Conservation (phyloP, 1,140 invertebrate genomes). For the Plectrocnemia conspersa region DNA sequence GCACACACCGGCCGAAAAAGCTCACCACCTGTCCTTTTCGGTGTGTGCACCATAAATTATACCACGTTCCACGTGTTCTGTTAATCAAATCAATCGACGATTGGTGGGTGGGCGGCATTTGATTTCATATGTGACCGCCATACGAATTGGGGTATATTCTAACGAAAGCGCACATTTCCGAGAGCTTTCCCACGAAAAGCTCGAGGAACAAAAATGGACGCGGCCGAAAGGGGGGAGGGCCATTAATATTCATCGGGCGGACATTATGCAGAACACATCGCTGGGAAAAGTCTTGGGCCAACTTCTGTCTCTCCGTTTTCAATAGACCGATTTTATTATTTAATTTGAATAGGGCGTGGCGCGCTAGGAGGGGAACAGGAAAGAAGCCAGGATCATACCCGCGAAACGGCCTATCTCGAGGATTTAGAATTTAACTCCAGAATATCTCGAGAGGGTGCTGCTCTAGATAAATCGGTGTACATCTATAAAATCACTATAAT, state of each 20-base stretch:
- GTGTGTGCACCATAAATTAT: constrained; percentile 18
- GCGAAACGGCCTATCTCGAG: no score
- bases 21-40: constrained; percentile 13
- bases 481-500: no score
- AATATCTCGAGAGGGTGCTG: no score
- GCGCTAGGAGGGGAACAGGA: constrained; percentile 11
- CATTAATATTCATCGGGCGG: constrained; percentile 36
- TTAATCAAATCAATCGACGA: constrained; percentile 27
- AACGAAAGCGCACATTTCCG: constrained; percentile 5
- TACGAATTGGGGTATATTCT: background rate
- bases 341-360: constrained; percentile 26
- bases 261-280: constrained; percentile 26
- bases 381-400: no score
- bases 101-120: no score
- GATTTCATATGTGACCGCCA: no score
- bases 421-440: no score
- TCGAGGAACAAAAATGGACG: no score
- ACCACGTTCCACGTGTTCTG: constrained; percentile 20
- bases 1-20: constrained; percentile 1
- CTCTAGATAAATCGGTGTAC: no score
- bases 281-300: constrained; percentile 28
- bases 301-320: constrained; percentile 19
- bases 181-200: constrained; percentile 33
- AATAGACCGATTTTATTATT: constrained; percentile 29
- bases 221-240: constrained; percentile 20